These are phyloP conservation scores for Hydrotaea cyrtoneurina DNA, from an alignment of 2,888 invertebrate species.

Conservation along the genomic window DNA sequence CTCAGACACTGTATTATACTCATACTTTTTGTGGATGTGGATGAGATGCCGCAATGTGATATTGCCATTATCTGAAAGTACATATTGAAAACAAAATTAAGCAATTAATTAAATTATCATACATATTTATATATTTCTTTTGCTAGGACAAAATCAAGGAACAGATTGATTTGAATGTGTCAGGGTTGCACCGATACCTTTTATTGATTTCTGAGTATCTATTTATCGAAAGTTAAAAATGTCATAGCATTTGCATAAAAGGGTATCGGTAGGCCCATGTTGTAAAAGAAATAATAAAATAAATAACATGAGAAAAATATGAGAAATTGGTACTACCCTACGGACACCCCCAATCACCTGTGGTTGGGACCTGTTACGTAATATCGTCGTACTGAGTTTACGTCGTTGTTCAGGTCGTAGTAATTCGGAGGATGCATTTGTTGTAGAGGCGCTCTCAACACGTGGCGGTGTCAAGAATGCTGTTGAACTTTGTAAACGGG, in stretches of 20 bases:
- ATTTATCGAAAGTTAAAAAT: too few species aligned
- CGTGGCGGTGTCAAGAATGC: constrained; percentile 82
- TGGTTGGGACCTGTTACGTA: constrained; percentile 87
- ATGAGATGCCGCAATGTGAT: constrained; percentile 85
- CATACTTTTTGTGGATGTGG: constrained; percentile 83
- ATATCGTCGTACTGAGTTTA: constrained; percentile 88
- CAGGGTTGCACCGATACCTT: too few species aligned
- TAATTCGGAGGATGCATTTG: constrained; percentile 81
- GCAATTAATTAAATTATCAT: constrained; percentile 1
- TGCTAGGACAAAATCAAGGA: neutral
- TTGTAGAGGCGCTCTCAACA: constrained; percentile 78
- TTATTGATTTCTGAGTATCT: too few species aligned
- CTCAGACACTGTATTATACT: constrained; percentile 92
- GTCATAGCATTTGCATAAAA: too few species aligned
- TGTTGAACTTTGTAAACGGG: constrained; percentile 96
- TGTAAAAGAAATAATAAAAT: neutral
- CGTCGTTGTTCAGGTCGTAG: constrained; percentile 85
- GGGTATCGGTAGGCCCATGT: too few species aligned
- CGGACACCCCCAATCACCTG: constrained; percentile 81
- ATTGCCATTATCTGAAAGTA: constrained; percentile 82
- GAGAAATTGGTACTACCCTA: constrained; percentile 80
- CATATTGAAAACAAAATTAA: constrained; percentile 48
- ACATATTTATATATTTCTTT: too few species aligned
- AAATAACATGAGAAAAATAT: constrained; percentile 50
- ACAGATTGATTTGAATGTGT: neutral